phyloP scores from a whole-genome alignment of 2,113 vertebrate genomes.

The Neofelis nebulosa region DNA sequence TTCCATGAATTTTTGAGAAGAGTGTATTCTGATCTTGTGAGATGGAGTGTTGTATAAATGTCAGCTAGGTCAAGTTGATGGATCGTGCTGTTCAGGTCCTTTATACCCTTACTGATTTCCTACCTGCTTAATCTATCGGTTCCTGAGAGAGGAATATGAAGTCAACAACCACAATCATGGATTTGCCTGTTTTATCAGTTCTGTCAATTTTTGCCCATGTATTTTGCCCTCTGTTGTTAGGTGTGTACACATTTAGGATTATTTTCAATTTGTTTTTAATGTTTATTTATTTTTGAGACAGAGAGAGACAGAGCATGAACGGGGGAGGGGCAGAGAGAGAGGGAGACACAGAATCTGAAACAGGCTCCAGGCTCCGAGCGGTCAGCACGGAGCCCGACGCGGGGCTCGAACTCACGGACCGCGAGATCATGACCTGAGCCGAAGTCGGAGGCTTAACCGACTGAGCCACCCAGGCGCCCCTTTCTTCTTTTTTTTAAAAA shows the following conservation, averaged over 20 bases:
- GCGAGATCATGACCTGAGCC: no score
- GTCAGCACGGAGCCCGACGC: no score
- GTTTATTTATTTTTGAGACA: no score
- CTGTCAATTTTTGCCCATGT: not conserved
- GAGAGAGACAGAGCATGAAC: no score
- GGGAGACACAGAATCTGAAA: no score
- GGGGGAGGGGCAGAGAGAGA: no score
- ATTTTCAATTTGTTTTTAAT: not conserved
- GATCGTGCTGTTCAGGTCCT: rapidly evolving
- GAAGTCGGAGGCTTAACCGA: no score
- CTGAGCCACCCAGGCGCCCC: no score
- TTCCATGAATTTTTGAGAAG: not conserved
- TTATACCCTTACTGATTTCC: not conserved
- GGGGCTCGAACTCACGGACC: no score
- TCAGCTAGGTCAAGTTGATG: not conserved
- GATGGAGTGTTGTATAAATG: not conserved
- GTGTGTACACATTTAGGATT: not conserved
- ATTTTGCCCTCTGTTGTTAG: not conserved
- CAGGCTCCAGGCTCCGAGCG: no score
- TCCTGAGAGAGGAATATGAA: not conserved
- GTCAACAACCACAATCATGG: not conserved
- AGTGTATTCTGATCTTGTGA: not conserved
- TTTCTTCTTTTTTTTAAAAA: no score
- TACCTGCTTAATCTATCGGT: not conserved
- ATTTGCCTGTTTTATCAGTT: not conserved